These are phyloP conservation scores for Carettochelys insculpta DNA, from an alignment of 2,113 vertebrate species.

Conservation along the genomic window DNA sequence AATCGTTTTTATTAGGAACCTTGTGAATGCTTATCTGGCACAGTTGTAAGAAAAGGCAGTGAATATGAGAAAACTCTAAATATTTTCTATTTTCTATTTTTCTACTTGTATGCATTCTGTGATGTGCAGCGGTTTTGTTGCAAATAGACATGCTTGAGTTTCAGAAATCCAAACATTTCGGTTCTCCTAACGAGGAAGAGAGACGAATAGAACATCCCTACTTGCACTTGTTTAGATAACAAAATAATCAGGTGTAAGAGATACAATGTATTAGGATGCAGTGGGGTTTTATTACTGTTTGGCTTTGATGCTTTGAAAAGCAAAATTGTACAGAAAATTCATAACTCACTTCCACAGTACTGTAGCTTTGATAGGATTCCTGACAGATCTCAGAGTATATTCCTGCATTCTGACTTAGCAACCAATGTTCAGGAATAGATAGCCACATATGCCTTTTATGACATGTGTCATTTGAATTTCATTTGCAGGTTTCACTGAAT, in stretches of 20 bases:
- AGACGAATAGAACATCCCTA: neutral
- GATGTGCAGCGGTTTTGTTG: neutral
- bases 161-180: neutral
- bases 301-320: accelerated
- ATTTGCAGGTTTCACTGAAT: neutral
- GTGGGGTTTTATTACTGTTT: neutral
- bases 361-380: neutral
- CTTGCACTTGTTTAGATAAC: neutral
- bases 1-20: neutral
- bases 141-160: neutral
- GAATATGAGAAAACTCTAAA: neutral
- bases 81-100: too few relatives aligned
- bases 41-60: neutral
- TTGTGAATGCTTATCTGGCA: neutral
- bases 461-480: neutral
- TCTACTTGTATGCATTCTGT: neutral
- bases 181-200: accelerated
- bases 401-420: neutral
- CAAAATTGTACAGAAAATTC: neutral
- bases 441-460: neutral
- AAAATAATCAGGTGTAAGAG: neutral
- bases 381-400: neutral
- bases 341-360: neutral
- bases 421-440: neutral
- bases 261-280: accelerated